phyloP scores from a whole-genome alignment of 1,140 invertebrate species.

The Ruditapes philippinarum region DNA sequence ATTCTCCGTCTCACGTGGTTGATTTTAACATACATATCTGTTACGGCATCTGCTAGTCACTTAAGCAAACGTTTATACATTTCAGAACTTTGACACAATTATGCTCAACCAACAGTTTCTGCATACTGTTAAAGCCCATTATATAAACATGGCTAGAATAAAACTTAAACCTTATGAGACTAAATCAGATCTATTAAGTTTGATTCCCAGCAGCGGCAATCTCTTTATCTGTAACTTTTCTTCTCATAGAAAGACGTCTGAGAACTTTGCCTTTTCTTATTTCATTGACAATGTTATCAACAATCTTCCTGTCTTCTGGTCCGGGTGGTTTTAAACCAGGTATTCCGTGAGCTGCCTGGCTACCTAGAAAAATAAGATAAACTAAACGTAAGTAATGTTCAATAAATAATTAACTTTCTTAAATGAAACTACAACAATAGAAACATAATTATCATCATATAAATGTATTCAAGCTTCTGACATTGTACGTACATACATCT shows the following conservation, averaged over 20 bases:
- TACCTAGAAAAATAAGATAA: neutral
- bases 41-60: too few species aligned
- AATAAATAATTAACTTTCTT: too few species aligned
- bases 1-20: too few species aligned
- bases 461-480: too few species aligned
- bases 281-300: slow-evolving; percentile 83
- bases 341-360: neutral
- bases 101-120: neutral
- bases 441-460: too few species aligned
- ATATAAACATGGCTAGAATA: neutral
- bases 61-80: neutral
- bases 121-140: neutral
- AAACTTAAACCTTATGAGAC: neutral
- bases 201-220: neutral
- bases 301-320: slow-evolving; percentile 79
- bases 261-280: slow-evolving; percentile 82
- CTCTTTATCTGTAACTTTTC: slow-evolving; percentile 64
- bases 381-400: neutral
- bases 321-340: neutral
- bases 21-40: too few species aligned
- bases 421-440: too few species aligned
- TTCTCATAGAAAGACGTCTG: slow-evolving; percentile 79
- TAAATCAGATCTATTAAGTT: neutral
- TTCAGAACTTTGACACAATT: neutral
- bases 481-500: too few species aligned